phyloP scores from a whole-genome alignment of 2,888 invertebrate species.

The Drosophila hamatofila region DNA sequence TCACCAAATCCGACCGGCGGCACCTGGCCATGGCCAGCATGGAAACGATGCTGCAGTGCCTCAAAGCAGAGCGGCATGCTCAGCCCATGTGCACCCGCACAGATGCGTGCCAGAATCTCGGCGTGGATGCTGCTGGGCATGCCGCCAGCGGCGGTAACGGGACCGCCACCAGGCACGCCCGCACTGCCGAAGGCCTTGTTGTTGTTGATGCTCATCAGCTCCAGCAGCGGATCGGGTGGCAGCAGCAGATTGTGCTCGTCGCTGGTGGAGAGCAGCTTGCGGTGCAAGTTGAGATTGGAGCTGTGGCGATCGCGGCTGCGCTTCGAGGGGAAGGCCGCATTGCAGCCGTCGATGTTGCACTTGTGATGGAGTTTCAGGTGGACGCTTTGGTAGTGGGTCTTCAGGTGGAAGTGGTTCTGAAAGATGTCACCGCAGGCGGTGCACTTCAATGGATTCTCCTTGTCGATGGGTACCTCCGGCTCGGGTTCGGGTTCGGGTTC shows the following conservation, averaged over 20 bases:
- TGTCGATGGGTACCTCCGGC: slow-evolving; percentile 93
- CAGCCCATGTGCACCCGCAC: slow-evolving; percentile 88
- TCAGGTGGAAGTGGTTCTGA: slow-evolving; percentile 96
- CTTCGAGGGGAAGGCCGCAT: slow-evolving; percentile 97
- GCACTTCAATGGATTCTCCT: slow-evolving; percentile 96
- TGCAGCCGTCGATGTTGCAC: slow-evolving; percentile 97
- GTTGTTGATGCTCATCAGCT: slow-evolving; percentile 72
- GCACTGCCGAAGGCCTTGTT: slow-evolving; percentile 47
- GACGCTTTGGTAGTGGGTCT: slow-evolving; percentile 97
- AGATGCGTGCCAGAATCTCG: slow-evolving; percentile 91
- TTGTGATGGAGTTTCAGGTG: slow-evolving; percentile 98
- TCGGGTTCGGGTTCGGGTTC: background rate
- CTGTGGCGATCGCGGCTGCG: slow-evolving; percentile 96
- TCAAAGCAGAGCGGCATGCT: slow-evolving; percentile 88
- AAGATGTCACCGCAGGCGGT: slow-evolving; percentile 97
- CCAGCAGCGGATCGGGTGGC: slow-evolving; percentile 68
- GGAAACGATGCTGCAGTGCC: slow-evolving; percentile 87
- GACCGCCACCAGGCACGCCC: slow-evolving; percentile 2
- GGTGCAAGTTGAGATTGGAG: slow-evolving; percentile 95
- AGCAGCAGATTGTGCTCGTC: slow-evolving; percentile 72
- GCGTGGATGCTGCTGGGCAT: slow-evolving; percentile 89
- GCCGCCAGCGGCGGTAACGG: slow-evolving; percentile 20
- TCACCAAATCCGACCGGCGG: slow-evolving; percentile 23
- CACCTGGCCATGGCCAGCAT: slow-evolving; percentile 23
- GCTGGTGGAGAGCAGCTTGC: slow-evolving; percentile 92